phyloP scores from a whole-genome alignment of 2,797 vertebrate species.

The Silurus lanzhouensis region DNA sequence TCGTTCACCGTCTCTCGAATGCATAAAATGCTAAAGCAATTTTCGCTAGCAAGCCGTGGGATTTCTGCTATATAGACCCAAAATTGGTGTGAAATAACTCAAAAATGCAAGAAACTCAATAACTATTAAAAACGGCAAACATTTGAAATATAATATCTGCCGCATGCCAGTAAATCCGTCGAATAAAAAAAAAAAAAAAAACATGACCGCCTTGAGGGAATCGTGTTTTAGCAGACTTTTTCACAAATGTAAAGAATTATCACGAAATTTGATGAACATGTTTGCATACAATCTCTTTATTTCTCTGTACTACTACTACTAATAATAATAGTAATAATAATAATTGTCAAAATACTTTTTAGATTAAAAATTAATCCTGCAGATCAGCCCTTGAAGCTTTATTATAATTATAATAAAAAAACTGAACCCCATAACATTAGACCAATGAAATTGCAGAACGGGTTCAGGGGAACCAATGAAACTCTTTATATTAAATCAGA shows the following conservation, averaged over 20 bases:
- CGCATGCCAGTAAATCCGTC: background rate
- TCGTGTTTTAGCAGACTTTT: background rate
- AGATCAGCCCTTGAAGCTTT: background rate
- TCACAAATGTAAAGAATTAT: background rate
- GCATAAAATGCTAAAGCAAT: background rate
- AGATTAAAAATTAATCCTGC: background rate
- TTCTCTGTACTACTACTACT: background rate
- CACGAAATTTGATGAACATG: background rate
- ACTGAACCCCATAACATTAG: too few species aligned
- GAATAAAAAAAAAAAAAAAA: too few species aligned
- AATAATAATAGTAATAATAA: too few species aligned
- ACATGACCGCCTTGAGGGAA: background rate
- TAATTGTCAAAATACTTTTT: too few species aligned
- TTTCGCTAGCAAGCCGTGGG: background rate
- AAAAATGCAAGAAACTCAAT: background rate
- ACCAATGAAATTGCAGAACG: too few species aligned
- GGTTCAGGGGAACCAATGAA: too few species aligned
- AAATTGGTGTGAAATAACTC: background rate
- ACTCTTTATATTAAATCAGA: too few species aligned
- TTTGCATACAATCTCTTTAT: background rate
- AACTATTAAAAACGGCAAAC: background rate
- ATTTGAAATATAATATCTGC: background rate
- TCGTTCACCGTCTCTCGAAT: background rate
- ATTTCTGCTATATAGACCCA: background rate
- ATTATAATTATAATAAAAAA: background rate